These are phyloP conservation scores for Hecatera dysodea DNA, from an alignment of 2,888 invertebrate genomes.

Conservation along the genomic window DNA sequence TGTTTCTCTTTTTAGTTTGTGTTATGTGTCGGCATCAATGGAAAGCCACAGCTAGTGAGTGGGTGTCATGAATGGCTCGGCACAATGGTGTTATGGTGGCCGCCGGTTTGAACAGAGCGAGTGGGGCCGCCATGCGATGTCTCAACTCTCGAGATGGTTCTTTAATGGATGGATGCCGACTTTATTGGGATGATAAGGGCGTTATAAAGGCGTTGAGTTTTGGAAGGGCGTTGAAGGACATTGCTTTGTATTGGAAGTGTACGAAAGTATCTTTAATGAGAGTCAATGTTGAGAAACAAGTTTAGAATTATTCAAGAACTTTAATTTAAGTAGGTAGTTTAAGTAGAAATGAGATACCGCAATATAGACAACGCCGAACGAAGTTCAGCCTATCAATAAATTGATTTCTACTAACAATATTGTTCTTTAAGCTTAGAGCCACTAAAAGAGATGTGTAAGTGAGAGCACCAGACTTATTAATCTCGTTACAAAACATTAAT, in stretches of 20 bases:
- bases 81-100: slow-evolving; percentile 68
- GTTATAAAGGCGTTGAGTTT: slow-evolving; percentile 37
- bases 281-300: neutral
- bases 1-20: neutral
- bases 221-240: slow-evolving; percentile 17
- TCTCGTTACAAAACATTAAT: slow-evolving; percentile 33
- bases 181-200: slow-evolving; percentile 45
- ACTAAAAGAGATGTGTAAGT: neutral
- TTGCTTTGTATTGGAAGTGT: neutral
- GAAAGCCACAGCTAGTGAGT: slow-evolving; percentile 57
- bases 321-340: neutral
- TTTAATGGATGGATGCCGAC: slow-evolving; percentile 47
- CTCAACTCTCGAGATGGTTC: slow-evolving; percentile 48
- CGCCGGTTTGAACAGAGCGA: slow-evolving; percentile 40
- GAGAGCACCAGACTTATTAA: slow-evolving; percentile 1
- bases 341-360: neutral
- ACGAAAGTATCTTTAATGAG: neutral
- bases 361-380: neutral
- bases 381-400: neutral
- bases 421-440: neutral
- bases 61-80: slow-evolving; percentile 65
- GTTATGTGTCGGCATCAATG: slow-evolving; percentile 62
- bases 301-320: neutral
- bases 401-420: slow-evolving; percentile 11
- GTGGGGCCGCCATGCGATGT: slow-evolving; percentile 40